Evolutionary conservation across 1,140 invertebrate genomes (phyloP).

Genomic region (Trissolcus basalis): DNA sequence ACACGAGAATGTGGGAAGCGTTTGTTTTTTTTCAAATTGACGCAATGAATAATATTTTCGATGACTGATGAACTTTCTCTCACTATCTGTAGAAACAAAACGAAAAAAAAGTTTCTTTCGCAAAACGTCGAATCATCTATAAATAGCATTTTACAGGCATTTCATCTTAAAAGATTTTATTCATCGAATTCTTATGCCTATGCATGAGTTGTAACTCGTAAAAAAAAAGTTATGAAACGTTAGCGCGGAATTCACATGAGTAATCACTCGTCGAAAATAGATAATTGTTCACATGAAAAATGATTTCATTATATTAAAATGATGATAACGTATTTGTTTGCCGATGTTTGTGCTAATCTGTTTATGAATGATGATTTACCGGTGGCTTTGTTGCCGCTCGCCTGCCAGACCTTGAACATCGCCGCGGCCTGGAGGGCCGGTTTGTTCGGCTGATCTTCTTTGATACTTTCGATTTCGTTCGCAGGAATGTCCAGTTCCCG

Average conservation of each 20-base stretch:
- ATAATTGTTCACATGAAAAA: too few relatives aligned
- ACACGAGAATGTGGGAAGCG: constrained; percentile 23
- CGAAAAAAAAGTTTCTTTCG: too few relatives aligned
- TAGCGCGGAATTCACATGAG: not conserved
- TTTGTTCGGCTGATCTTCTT: constrained; percentile 89
- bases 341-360: not conserved
- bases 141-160: too few relatives aligned
- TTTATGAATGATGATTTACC: constrained; percentile 73
- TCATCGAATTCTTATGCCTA: too few relatives aligned
- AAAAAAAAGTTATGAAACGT: constrained; percentile 25
- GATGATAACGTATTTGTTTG: too few relatives aligned
- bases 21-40: constrained; percentile 13
- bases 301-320: too few relatives aligned
- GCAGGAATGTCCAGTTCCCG: constrained; percentile 88
- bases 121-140: not conserved
- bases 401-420: constrained; percentile 93
- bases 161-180: too few relatives aligned
- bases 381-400: constrained; percentile 84
- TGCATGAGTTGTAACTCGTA: constrained; percentile 8
- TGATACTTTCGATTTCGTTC: constrained; percentile 91
- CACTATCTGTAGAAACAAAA: too few relatives aligned
- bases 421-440: constrained; percentile 92
- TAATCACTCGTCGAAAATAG: constrained; percentile 9
- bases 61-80: constrained; percentile 25
- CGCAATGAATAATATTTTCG: constrained; percentile 10